These are phyloP conservation scores for Copidosoma aretas DNA, from an alignment of 2,888 invertebrate species.

Conservation along the genomic window DNA sequence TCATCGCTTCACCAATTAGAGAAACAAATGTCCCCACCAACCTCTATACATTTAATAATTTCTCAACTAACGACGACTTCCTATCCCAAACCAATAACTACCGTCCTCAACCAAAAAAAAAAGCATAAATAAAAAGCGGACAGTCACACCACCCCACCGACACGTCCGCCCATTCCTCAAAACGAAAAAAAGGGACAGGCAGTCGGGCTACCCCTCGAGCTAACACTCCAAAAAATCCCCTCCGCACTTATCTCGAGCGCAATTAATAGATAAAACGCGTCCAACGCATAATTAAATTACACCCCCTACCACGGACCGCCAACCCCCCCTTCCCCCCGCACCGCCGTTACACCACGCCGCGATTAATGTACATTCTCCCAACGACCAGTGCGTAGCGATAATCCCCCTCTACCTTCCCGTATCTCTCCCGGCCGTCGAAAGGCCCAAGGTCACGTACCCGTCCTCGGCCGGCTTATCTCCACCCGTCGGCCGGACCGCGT, in stretches of 20 bases:
- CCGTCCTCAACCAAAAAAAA: too few species aligned
- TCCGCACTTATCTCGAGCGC: background rate
- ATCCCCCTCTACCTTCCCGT: background rate
- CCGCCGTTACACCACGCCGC: background rate
- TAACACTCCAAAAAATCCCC: too few species aligned
- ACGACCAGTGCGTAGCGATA: background rate
- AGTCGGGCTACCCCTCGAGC: too few species aligned
- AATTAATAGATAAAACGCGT: slow-evolving; percentile 10
- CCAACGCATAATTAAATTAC: slow-evolving; percentile 15
- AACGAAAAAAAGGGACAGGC: too few species aligned
- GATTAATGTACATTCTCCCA: slow-evolving; percentile 28
- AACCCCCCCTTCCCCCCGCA: background rate
- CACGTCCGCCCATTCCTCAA: too few species aligned
- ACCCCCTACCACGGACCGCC: too few species aligned
- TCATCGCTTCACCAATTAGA: too few species aligned
- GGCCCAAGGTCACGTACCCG: slow-evolving; percentile 32
- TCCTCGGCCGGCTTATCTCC: slow-evolving; percentile 16
- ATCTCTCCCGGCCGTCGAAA: slow-evolving; percentile 22
- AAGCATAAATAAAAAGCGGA: too few species aligned
- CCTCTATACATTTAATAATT: too few species aligned
- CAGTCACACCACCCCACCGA: background rate
- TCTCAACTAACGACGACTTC: too few species aligned
- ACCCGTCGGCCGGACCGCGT: background rate
- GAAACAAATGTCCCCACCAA: too few species aligned
- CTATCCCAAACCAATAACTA: too few species aligned